Conservation (phyloP, 2,888 invertebrate species). For the Mesorhabditis spiculigera region DNA sequence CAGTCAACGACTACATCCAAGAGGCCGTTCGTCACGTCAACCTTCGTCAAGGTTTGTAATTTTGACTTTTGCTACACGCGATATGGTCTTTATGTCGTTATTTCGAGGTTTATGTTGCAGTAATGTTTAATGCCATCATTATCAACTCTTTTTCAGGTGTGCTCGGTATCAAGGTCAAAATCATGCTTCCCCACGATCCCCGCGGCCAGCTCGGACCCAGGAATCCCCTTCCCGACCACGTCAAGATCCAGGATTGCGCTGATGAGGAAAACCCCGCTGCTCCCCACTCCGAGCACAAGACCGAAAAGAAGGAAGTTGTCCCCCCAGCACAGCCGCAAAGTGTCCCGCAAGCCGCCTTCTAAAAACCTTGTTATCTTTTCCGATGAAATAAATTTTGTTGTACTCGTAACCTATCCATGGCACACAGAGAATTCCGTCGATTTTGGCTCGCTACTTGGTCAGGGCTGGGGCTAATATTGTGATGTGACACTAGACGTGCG, state of each 20-base stretch:
- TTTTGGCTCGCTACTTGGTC: not conserved
- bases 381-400: conserved; percentile 16
- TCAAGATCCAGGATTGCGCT: conserved; percentile 88
- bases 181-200: conserved; percentile 98
- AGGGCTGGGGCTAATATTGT: not conserved
- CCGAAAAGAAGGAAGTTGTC: conserved; percentile 32
- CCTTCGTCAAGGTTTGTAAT: conserved; percentile 75
- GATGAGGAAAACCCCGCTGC: conserved; percentile 69
- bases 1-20: conserved; percentile 95
- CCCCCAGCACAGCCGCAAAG: conserved; percentile 8
- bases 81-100: not conserved
- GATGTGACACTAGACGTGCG: not conserved
- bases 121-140: not conserved
- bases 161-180: conserved; percentile 81
- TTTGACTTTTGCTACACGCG: not conserved
- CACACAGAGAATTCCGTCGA: not conserved
- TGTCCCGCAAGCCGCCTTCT: conserved; percentile 15
- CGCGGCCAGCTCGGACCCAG: conserved; percentile 95
- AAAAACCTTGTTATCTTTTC: conserved; percentile 7
- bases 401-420: not conserved
- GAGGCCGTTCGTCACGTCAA: conserved; percentile 96
- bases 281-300: conserved; percentile 56
- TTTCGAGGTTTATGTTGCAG: no score
- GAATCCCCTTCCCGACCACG: conserved; percentile 91
- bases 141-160: conserved; percentile 63